These are phyloP conservation scores for Netelia melanura DNA, from an alignment of 2,888 invertebrate species.

Conservation along the genomic window DNA sequence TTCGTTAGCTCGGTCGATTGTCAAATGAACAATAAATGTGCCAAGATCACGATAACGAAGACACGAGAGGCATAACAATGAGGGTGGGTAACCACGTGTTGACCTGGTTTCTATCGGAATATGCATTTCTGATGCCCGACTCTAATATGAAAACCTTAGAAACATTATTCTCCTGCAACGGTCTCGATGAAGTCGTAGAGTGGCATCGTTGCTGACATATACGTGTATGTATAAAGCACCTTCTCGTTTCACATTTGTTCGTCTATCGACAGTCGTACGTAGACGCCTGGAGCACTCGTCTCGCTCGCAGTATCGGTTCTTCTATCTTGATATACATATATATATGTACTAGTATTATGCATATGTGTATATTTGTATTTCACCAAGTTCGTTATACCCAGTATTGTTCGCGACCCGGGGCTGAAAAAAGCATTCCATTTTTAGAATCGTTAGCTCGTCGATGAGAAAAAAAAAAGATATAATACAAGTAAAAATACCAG, in stretches of 20 bases:
- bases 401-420: conserved; percentile 28
- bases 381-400: conserved; percentile 41
- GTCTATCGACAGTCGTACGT: conserved; percentile 69
- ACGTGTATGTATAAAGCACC: not conserved
- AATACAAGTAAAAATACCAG: conserved; percentile 11
- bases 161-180: conserved; percentile 19
- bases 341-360: not conserved
- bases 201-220: not conserved
- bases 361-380: conserved; percentile 27
- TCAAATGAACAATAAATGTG: conserved; percentile 16
- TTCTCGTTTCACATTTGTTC: conserved; percentile 28
- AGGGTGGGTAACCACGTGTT: conserved; percentile 43
- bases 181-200: not conserved
- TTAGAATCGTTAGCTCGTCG: conserved; percentile 43
- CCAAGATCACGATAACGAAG: conserved; percentile 20
- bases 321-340: conserved; percentile 18
- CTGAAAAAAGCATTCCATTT: conserved; percentile 39
- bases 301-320: conserved; percentile 74
- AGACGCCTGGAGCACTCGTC: conserved; percentile 61
- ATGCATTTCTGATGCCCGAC: conserved; percentile 43
- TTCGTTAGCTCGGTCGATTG: conserved; percentile 18
- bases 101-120: conserved; percentile 68
- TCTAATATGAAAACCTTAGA: conserved; percentile 46
- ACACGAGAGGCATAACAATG: conserved; percentile 27
- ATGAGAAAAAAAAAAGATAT: conserved; percentile 23